phyloP scores from a whole-genome alignment of 2,888 invertebrate species.

The Brassicogethes aeneus region DNA sequence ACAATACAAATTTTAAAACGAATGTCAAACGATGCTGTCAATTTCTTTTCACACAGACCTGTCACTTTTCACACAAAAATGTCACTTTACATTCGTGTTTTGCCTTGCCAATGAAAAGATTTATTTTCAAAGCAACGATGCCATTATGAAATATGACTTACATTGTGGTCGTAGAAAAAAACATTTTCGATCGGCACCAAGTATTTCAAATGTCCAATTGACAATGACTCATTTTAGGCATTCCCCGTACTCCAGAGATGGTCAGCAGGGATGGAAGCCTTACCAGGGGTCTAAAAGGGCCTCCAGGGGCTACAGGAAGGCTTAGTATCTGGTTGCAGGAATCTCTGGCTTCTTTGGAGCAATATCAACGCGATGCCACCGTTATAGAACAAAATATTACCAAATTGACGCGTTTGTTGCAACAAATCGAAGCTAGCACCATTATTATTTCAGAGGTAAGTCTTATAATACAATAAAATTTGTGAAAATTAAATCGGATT shows the following conservation, averaged over 20 bases:
- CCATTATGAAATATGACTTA: too few species aligned
- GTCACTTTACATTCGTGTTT: too few species aligned
- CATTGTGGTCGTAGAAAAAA: too few species aligned
- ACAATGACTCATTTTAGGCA: slow-evolving; percentile 14
- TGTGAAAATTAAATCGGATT: too few species aligned
- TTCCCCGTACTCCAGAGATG: slow-evolving; percentile 36
- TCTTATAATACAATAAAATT: background rate
- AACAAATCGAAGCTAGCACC: slow-evolving; percentile 41
- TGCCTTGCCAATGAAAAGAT: too few species aligned
- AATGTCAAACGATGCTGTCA: too few species aligned
- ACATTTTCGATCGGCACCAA: background rate
- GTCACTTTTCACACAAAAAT: too few species aligned
- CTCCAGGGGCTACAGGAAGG: slow-evolving; percentile 38
- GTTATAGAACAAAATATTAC: slow-evolving; percentile 60
- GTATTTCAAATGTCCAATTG: background rate
- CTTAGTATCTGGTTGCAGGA: slow-evolving; percentile 61
- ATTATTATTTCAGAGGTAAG: slow-evolving; percentile 22
- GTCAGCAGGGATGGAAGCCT: slow-evolving; percentile 39
- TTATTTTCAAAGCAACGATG: too few species aligned
- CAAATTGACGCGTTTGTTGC: slow-evolving; percentile 55
- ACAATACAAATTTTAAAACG: too few species aligned
- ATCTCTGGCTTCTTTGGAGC: slow-evolving; percentile 53
- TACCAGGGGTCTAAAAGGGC: slow-evolving; percentile 35
- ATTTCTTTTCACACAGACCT: too few species aligned
- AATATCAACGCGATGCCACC: slow-evolving; percentile 55